phyloP scores from a whole-genome alignment of 2,113 vertebrate species.

The Muscicapa adusta region DNA sequence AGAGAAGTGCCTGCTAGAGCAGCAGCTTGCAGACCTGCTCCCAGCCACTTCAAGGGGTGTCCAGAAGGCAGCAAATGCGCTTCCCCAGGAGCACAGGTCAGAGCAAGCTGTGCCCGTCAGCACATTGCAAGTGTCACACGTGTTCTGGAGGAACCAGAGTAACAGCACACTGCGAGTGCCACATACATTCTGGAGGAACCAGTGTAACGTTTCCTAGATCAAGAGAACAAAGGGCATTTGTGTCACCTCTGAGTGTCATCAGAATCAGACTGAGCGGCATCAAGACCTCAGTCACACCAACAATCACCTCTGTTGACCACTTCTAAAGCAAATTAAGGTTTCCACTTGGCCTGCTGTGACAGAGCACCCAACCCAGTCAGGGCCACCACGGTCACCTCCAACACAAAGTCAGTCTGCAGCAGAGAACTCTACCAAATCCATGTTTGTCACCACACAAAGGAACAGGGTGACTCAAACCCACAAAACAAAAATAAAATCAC shows the following conservation, averaged over 20 bases:
- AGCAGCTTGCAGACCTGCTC: background rate
- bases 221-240: background rate
- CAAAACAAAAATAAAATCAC: background rate
- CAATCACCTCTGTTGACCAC: accelerated
- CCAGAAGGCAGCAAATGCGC: accelerated
- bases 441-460: background rate
- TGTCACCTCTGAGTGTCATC: background rate
- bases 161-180: accelerated
- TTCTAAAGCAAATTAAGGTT: background rate
- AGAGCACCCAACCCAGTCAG: background rate
- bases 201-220: background rate
- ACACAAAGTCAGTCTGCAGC: accelerated
- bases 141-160: background rate
- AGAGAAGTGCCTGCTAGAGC: background rate
- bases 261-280: background rate
- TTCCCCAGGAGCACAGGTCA: background rate
- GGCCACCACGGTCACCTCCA: background rate
- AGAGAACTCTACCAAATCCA: background rate
- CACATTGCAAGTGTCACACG: accelerated
- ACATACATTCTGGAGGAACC: accelerated
- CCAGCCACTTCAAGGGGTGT: background rate
- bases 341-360: background rate
- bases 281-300: background rate
- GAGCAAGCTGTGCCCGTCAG: background rate
- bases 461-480: background rate